A percentile compares a stretch with the other conserved stretches of the same genome.
phyloP scores from a whole-genome alignment of 2,888 invertebrate genomes.

The Emmelina monodactyla region DNA sequence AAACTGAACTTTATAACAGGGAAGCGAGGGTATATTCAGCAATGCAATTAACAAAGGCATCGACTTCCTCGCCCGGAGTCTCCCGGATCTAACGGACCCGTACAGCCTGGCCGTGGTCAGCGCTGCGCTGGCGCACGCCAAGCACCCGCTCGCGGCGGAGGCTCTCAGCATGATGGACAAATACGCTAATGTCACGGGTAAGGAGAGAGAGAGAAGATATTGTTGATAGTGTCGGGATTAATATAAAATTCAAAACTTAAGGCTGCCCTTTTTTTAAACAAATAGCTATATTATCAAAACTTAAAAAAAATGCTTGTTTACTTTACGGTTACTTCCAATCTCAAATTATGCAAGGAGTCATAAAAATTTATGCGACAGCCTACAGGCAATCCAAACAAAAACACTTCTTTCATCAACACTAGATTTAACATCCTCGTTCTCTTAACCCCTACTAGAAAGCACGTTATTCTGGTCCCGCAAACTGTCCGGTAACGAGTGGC shows the following conservation, averaged over 20 bases:
- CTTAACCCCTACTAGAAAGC: slow-evolving; percentile 25
- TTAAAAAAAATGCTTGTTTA: too few relatives aligned
- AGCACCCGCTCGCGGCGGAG: slow-evolving; percentile 72
- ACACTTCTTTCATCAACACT: too few relatives aligned
- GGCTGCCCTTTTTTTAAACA: too few relatives aligned
- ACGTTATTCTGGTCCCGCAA: slow-evolving; percentile 49
- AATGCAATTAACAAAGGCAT: slow-evolving; percentile 78
- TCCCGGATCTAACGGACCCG: slow-evolving; percentile 66
- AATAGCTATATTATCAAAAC: too few relatives aligned
- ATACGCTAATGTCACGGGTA: slow-evolving; percentile 56
- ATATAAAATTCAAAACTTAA: too few relatives aligned
- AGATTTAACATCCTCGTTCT: neutral
- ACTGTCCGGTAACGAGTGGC: slow-evolving; percentile 37
- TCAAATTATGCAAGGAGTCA: too few relatives aligned
- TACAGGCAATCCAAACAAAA: neutral
- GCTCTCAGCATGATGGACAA: slow-evolving; percentile 60
- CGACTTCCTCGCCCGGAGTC: slow-evolving; percentile 74
- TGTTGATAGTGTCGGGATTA: too few relatives aligned
- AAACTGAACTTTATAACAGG: too few relatives aligned
- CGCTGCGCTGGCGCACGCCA: slow-evolving; percentile 78
- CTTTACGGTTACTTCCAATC: too few relatives aligned
- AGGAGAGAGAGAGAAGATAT: slow-evolving; percentile 1
- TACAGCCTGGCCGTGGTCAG: slow-evolving; percentile 81
- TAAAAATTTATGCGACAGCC: too few relatives aligned
- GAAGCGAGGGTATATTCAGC: slow-evolving; percentile 57